Evolutionary conservation across 1,140 invertebrate species (phyloP).

Genomic region (Drosophila funebris): DNA sequence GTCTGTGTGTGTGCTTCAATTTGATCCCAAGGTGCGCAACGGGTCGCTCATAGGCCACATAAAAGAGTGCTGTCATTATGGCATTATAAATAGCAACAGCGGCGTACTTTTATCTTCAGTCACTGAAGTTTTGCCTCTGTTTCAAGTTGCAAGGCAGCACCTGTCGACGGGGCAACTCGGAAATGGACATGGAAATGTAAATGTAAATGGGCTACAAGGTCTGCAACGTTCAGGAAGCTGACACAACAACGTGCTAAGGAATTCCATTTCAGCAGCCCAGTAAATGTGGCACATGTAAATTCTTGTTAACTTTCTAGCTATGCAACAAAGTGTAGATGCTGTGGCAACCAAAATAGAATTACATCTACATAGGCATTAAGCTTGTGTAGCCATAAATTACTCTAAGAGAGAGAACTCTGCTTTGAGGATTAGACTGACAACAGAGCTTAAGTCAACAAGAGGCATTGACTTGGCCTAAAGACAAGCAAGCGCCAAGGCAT

Average conservation of each 20-base stretch:
- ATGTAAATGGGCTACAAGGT: slow-evolving; percentile 15
- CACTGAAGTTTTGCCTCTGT: slow-evolving; percentile 27
- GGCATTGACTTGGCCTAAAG: slow-evolving; percentile 7
- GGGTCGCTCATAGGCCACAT: slow-evolving; percentile 14
- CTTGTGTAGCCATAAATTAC: slow-evolving; percentile 22
- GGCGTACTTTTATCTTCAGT: slow-evolving; percentile 47
- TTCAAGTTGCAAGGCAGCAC: slow-evolving; percentile 33
- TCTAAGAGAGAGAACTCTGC: not conserved
- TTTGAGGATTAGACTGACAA: slow-evolving; percentile 23
- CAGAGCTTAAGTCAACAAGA: slow-evolving; percentile 17
- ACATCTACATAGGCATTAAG: slow-evolving; percentile 7
- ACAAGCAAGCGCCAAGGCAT: slow-evolving; percentile 19
- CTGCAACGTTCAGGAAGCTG: slow-evolving; percentile 10
- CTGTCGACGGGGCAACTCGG: slow-evolving; percentile 47
- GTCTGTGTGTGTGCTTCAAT: not conserved
- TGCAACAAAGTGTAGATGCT: not conserved
- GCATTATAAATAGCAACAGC: slow-evolving; percentile 41
- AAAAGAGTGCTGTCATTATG: slow-evolving; percentile 15
- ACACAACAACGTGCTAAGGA: slow-evolving; percentile 4
- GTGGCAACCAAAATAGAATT: slow-evolving; percentile 23
- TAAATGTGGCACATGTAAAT: slow-evolving; percentile 14
- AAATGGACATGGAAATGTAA: not conserved
- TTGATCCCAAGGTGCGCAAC: slow-evolving; percentile 27
- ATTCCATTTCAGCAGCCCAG: slow-evolving; percentile 12
- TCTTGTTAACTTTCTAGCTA: slow-evolving; percentile 21